Conservation (phyloP, 2,797 vertebrate species). For the Valencia hispanica region DNA sequence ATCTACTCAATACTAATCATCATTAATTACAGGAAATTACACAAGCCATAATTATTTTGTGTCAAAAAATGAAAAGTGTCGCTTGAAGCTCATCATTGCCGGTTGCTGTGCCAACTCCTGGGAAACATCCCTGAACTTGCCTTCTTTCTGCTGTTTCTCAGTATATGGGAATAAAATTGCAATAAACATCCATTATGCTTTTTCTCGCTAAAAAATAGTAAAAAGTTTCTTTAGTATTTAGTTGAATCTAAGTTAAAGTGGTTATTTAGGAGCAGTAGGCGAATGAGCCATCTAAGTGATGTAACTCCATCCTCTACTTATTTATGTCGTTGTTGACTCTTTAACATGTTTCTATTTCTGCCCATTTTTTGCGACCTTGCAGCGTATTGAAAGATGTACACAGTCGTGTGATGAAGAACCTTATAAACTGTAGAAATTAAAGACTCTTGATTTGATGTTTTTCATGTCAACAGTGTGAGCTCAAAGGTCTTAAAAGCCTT, state of each 20-base stretch:
- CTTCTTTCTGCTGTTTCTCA: background rate
- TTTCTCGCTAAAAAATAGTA: background rate
- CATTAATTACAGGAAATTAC: constrained; percentile 38
- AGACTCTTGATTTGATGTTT: constrained; percentile 21
- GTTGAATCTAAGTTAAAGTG: background rate
- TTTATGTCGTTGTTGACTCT: constrained; percentile 19
- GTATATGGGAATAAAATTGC: background rate
- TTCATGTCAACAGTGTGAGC: background rate
- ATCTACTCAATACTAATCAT: constrained; percentile 12
- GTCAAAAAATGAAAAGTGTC: constrained; percentile 15
- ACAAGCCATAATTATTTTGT: constrained; percentile 23
- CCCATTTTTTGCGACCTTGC: constrained; percentile 36
- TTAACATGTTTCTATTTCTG: constrained; percentile 16
- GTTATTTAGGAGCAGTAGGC: background rate
- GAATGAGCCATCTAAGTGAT: background rate
- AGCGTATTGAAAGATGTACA: constrained; percentile 24
- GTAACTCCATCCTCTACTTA: background rate
- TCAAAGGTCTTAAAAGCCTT: constrained; percentile 29
- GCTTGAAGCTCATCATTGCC: background rate
- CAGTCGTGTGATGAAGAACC: constrained; percentile 11
- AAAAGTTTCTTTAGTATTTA: background rate
- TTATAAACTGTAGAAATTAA: constrained; percentile 11
- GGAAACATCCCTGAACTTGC: background rate
- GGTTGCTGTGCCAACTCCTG: background rate
- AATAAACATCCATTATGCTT: background rate